A percentile compares a stretch with the other conserved stretches of the same genome.
Conservation (phyloP, 2,797 vertebrate genomes). For the Gadopsis marmoratus region DNA sequence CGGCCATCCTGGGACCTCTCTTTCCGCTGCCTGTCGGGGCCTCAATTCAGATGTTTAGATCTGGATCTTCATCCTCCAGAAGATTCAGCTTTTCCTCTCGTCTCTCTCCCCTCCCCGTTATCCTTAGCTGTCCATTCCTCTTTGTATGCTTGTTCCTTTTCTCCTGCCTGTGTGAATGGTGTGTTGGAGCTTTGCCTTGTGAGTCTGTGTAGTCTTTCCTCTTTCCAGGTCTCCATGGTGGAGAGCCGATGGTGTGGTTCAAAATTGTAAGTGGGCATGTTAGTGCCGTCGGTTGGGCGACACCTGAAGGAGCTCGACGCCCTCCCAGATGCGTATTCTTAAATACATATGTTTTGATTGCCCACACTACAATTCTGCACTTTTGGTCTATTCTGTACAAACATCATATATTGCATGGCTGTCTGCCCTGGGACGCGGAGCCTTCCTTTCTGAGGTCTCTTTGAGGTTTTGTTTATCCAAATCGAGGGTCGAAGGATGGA, state of each 20-base stretch:
- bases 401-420: too few relatives aligned
- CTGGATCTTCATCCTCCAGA: too few relatives aligned
- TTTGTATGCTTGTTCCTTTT: background rate
- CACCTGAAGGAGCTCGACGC: background rate
- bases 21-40: too few relatives aligned
- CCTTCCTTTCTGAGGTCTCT: too few relatives aligned
- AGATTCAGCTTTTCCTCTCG: background rate
- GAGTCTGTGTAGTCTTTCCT: background rate
- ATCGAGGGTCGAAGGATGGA: too few relatives aligned
- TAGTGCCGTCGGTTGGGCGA: background rate
- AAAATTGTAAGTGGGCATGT: too few relatives aligned
- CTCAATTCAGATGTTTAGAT: too few relatives aligned
- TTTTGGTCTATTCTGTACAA: background rate
- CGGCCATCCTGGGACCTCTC: too few relatives aligned
- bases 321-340: too few relatives aligned
- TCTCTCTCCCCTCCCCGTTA: background rate
- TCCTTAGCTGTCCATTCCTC: too few relatives aligned
- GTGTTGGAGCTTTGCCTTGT: background rate
- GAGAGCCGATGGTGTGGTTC: background rate
- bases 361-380: background rate
- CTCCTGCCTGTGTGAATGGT: background rate
- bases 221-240: background rate
- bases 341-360: background rate
- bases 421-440: too few relatives aligned
- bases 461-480: too few relatives aligned